A percentile compares a stretch with the other conserved stretches of the same genome.
Evolutionary conservation across 2,888 invertebrate genomes (phyloP).

Genomic region (Euspilapteryx auroguttella): DNA sequence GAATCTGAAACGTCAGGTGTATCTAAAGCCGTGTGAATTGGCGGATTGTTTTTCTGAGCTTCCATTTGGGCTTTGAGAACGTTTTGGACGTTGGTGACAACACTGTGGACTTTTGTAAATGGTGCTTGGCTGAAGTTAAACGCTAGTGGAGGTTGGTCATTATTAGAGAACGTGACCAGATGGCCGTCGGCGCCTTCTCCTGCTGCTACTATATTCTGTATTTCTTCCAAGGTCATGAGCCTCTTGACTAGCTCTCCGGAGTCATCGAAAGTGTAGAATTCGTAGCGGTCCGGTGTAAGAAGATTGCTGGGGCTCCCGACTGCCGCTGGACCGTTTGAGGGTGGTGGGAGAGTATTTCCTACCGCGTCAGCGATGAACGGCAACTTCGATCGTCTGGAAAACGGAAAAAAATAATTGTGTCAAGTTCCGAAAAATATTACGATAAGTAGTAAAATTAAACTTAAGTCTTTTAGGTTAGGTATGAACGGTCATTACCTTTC

Average conservation of each 20-base stretch:
- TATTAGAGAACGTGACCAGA: conserved; percentile 50
- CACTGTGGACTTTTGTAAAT: conserved; percentile 73
- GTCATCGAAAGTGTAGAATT: conserved; percentile 86
- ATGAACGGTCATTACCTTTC: conserved; percentile 18
- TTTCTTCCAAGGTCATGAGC: conserved; percentile 83
- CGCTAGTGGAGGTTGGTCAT: conserved; percentile 42
- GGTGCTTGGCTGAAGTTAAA: conserved; percentile 58
- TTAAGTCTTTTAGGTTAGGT: too few species aligned
- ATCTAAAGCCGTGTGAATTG: conserved; percentile 56
- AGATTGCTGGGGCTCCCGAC: conserved; percentile 80
- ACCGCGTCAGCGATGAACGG: conserved; percentile 70
- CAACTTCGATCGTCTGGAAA: conserved; percentile 39
- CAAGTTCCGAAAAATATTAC: too few species aligned
- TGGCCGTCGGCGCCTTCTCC: conserved; percentile 70
- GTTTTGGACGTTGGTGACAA: conserved; percentile 81
- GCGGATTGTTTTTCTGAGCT: conserved; percentile 54
- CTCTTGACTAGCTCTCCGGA: conserved; percentile 80
- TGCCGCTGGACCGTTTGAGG: conserved; percentile 58
- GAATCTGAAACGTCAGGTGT: conserved; percentile 74
- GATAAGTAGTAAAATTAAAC: too few species aligned
- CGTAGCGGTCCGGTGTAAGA: conserved; percentile 80
- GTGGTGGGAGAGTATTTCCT: conserved; percentile 68
- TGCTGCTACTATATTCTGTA: conserved; percentile 81
- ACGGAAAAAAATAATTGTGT: too few species aligned
- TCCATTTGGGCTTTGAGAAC: conserved; percentile 80